Percentiles rank a stretch among this genome's conserved stretches.
phyloP scores from a whole-genome alignment of 2,888 invertebrate genomes.

The Trimorus sp. region DNA sequence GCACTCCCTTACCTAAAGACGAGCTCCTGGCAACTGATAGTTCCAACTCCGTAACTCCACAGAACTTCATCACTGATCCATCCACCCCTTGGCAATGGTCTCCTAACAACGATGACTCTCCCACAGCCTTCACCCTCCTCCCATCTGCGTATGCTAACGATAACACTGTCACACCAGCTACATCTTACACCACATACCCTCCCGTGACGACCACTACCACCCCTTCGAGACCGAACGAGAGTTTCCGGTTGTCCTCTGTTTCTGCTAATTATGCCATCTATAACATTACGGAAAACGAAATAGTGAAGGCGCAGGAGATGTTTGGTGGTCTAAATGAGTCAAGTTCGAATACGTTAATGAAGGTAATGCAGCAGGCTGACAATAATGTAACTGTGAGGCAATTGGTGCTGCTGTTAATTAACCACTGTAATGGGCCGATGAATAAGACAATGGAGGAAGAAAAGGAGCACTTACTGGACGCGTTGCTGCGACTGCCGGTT shows the following conservation, averaged over 20 bases:
- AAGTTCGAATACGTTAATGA: conserved; percentile 88
- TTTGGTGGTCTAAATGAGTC: conserved; percentile 89
- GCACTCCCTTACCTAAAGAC: conserved; percentile 49
- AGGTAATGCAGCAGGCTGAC: conserved; percentile 91
- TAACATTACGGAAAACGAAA: conserved; percentile 86
- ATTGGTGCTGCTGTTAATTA: conserved; percentile 89
- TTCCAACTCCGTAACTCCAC: conserved; percentile 75
- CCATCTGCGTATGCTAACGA: conserved; percentile 72
- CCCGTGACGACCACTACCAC: conserved; percentile 76
- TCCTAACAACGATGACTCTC: conserved; percentile 74
- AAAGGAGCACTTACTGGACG: conserved; percentile 86
- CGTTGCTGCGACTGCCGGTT: conserved; percentile 86
- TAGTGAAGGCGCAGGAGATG: conserved; percentile 88
- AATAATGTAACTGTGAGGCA: conserved; percentile 89
- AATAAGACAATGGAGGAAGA: conserved; percentile 88
- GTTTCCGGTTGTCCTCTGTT: conserved; percentile 32
- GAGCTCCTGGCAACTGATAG: conserved; percentile 70
- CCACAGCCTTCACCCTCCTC: conserved; percentile 77
- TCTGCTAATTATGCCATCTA: conserved; percentile 79
- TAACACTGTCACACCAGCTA: conserved; percentile 74
- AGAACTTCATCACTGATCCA: conserved; percentile 74
- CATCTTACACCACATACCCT: conserved; percentile 73
- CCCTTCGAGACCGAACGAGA: conserved; percentile 71
- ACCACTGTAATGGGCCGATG: conserved; percentile 88
- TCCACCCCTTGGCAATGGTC: conserved; percentile 75